Evolutionary conservation across 64 coral and sea anemone genomes (phyloP), one percentile per base, ranked within the genome.

Genomic region (Stichodactyla helianthus): DNA sequence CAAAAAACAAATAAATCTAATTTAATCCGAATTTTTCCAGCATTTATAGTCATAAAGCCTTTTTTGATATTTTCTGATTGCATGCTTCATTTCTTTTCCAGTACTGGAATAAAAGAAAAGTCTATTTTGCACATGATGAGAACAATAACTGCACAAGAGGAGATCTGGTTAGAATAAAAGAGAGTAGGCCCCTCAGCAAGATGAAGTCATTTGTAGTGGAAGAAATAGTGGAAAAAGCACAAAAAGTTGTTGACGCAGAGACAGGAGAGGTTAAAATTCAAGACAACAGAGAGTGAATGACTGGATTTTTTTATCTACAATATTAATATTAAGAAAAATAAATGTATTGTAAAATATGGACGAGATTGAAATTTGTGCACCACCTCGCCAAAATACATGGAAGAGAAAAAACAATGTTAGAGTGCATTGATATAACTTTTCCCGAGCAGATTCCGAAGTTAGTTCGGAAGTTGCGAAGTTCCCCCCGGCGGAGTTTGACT

Each of bases 51-150:
- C 68, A 71, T 6, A 64, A 14, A 64, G 61, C 16, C 13, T 15
- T 17, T 64, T 65, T 65, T 19, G 65, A n/a, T 28, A 10, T 25
- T 71, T 6, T 6, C 9, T 20, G 7, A n/a, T 5, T 22, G 7
- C n/a, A 74, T 74, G 25, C 8, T 52, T 50, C 6, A 23, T 71
- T 91, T 79, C 12, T 26, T 84, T 92, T 89, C 7, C 27, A 99
- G 97, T 99, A 95, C 51, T 99, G 91, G 81, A 99, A 99, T 86
- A 89, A 99, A 71, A 99, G 97, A 88, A 99, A 99, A 86, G 97
- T 95, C 4, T 99, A 99, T 76, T 99, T 99, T 91, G 93, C 93
- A 16, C 97, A 99, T 86, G 97, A 99, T 86, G 97, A 99, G 85
- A 85, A 87, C 20, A 95, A 93, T 54, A 91, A 99, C 14, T 99